Evolutionary conservation across 1,140 invertebrate species (phyloP), one percentile per base, ranked within the genome.

Genomic region (Microplitis mediator): DNA sequence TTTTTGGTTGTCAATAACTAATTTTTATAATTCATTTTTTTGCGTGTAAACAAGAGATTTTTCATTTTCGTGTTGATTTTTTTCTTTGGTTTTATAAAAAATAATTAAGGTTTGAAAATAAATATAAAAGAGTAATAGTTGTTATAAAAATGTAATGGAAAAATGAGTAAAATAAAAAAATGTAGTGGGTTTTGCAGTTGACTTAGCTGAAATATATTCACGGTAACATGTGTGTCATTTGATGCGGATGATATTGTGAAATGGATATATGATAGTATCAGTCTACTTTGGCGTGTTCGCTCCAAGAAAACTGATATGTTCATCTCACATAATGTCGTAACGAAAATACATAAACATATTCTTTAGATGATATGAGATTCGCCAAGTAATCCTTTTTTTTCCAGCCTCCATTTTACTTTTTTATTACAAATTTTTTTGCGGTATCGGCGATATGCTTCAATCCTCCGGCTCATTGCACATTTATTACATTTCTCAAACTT

Each of bases 161-260:
- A 45, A 45, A 45, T 45, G 2, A 23, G 8, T 45, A 45, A 45
- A 45, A 6, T 6, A 6, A 9, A 9, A 6, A 9, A 11, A 11
- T 45, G 11, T 36, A 35, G 31, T 63, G 39, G 69, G 13, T 62
- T 36, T 51, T 75, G 73, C 74, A 75, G 71, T 74, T 51, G 52
- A 61, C 69, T 74, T 45, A 69, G 34, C 79, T 81, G 74, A 78
- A 74, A 76, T 79, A 76, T 73, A 76, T 45, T 45, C 72, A 72
- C 76, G 73, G 74, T 77, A 80, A 80, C 78, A 78, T 72, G 80
- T 76, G 76, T 80, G 76, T 72, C 74, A 74, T 56, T 50, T 75
- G 76, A 76, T 74, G 80, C 78, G 78, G 76, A 76, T 79, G 79
- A 80, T 80, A 74, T 76, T 72, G 72, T 67, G 68, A 31, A 67